Conservation (phyloP, 2,113 vertebrate species). For the Pterocles gutturalis region DNA sequence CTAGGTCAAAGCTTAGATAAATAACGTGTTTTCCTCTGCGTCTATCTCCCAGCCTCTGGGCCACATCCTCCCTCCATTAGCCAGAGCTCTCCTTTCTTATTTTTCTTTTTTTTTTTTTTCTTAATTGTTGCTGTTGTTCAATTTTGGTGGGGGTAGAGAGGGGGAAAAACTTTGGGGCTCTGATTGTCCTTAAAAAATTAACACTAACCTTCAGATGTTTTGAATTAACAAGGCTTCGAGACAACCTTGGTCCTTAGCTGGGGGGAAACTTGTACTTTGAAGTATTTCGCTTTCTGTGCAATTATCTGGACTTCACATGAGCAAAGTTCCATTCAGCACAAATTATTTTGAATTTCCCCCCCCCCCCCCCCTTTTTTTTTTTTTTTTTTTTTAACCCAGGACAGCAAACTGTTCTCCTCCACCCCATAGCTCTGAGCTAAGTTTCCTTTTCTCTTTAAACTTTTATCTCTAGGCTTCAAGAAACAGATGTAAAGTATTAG, state of each 20-base stretch:
- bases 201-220: slow-evolving; percentile 38
- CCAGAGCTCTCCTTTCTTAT: not conserved
- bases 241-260: not conserved
- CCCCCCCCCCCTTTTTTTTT: not conserved
- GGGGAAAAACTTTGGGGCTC: not conserved
- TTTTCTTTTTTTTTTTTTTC: not conserved
- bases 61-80: not conserved
- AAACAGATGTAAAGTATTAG: slow-evolving; percentile 46
- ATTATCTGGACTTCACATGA: not conserved
- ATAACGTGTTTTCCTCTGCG: slow-evolving; percentile 58
- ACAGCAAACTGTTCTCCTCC: not conserved
- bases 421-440: slow-evolving; percentile 37
- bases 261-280: slow-evolving; percentile 37
- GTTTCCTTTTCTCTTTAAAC: slow-evolving; percentile 4
- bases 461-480: slow-evolving; percentile 20
- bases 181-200: not conserved
- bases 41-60: slow-evolving; percentile 15
- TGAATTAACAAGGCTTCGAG: slow-evolving; percentile 35
- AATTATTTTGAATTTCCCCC: slow-evolving; percentile 20
- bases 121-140: not conserved
- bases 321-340: slow-evolving; percentile 9
- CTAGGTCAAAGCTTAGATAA: slow-evolving; percentile 60
- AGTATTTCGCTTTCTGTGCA: not conserved
- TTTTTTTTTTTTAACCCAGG: not conserved
- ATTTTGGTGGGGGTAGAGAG: not conserved